Percentiles rank a stretch among this genome's conserved stretches.
phyloP scores from a whole-genome alignment of 2,888 invertebrate genomes.

The Rapana venosa region DNA sequence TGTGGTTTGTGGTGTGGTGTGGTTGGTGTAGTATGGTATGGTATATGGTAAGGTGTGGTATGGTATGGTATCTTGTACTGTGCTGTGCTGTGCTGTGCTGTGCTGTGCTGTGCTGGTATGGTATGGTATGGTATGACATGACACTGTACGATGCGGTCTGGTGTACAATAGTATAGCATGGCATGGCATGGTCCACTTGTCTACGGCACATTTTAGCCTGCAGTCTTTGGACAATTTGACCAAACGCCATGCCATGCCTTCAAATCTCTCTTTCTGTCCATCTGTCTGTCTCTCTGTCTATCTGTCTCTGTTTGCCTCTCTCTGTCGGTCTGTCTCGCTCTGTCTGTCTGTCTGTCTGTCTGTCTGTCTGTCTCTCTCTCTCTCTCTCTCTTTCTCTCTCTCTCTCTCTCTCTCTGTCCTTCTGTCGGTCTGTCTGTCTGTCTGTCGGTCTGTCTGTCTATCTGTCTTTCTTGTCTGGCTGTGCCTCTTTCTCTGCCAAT shows the following conservation, averaged over 20 bases:
- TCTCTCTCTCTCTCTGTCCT: background rate
- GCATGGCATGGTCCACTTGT: background rate
- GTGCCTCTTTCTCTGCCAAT: background rate
- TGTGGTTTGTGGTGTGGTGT: background rate
- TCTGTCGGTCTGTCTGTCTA: background rate
- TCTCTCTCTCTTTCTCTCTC: background rate
- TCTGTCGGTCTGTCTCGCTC: background rate
- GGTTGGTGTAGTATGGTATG: background rate
- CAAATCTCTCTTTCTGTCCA: background rate
- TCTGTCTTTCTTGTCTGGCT: slow-evolving; percentile 4
- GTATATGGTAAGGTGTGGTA: background rate
- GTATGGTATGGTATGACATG: background rate
- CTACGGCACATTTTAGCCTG: too few relatives aligned
- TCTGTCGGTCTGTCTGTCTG: background rate
- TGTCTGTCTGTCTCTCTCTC: slow-evolving; percentile 12
- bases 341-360: background rate
- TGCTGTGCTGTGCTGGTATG: background rate
- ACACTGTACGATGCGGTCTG: background rate
- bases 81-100: too few relatives aligned
- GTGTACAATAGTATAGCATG: background rate
- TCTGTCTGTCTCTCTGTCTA: background rate
- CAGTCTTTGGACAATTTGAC: too few relatives aligned
- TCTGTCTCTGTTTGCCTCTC: background rate
- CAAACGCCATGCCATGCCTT: background rate
- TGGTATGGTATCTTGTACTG: background rate